Evolutionary conservation across 1,140 invertebrate genomes (phyloP), one percentile per base, ranked within the genome.

Genomic region (Neodiprion pinetum): DNA sequence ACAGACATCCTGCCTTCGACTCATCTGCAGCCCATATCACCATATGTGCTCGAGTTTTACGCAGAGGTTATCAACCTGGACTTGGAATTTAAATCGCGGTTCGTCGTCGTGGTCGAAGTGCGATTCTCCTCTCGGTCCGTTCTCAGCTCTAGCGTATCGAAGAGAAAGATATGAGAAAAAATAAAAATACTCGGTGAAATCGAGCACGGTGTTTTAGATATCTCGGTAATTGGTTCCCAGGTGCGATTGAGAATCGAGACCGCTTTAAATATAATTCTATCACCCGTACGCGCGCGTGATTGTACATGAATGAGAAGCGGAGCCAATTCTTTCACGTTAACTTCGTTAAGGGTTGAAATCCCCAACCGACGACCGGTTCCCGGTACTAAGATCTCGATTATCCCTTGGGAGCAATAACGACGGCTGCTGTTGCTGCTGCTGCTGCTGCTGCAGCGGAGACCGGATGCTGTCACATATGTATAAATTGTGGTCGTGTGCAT

Each of bases 1-100:
- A 86, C 83, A 85, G 82, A 86, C 83, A 85, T 86, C 84, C 83
- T 86, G 84, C 80, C 80, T 80, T 80, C 82, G 75, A 77, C 78
- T 84, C 81, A 85, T 81, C 80, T 80, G 75, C 75, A 80, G 72
- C 70, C 50, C 75, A 78, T 75, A 82, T 81, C 80, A 83, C 78
- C 81, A 82, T 84, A 81, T 79, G 79, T 67, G 76, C 48, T 71
- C 48, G 70, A 47, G 7, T 48, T 48, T 47, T 50, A 48, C 67
- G 48, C 70, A 71, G 70, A 7, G 70, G 48, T 49, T 71, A 23
- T 71, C 70, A 71, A 69, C 67, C 40, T 14, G 11, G 23, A 61
- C 11, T n/a, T 61, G 8, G n/a, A 61, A 61, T 17, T 61, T 17
- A 9, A 61, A 61, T 40, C 28, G 28, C 28, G 28, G 28, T 40